Conservation (phyloP, 2,888 invertebrate genomes). For the Xylocampa areola region DNA sequence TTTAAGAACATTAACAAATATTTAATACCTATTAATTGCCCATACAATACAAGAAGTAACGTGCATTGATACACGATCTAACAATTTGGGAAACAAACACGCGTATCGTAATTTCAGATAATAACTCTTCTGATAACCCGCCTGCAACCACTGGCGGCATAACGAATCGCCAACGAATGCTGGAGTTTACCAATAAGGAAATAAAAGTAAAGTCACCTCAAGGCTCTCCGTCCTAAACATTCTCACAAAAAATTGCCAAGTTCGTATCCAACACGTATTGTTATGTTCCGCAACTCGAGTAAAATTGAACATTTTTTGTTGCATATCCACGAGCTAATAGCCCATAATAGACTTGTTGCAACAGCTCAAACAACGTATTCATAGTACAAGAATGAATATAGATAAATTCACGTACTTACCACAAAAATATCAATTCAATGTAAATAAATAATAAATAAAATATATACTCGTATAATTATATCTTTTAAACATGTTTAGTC, state of each 20-base stretch:
- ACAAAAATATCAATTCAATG: too few relatives aligned
- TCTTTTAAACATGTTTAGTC: too few relatives aligned
- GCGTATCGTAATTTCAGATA: constrained; percentile 34
- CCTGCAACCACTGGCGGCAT: constrained; percentile 33
- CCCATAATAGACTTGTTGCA: constrained; percentile 41
- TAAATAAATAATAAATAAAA: too few relatives aligned
- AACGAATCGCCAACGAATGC: constrained; percentile 62
- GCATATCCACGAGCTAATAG: constrained; percentile 46
- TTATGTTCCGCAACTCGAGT: constrained; percentile 60
- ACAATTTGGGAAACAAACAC: constrained; percentile 30
- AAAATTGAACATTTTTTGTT: constrained; percentile 54
- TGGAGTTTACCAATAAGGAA: constrained; percentile 76
- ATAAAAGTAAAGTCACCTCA: constrained; percentile 80
- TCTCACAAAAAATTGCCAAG: constrained; percentile 59
- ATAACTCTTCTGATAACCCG: constrained; percentile 41
- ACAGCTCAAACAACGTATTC: constrained; percentile 15
- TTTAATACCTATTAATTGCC: constrained; percentile 9
- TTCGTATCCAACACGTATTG: constrained; percentile 58
- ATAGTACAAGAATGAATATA: too few relatives aligned
- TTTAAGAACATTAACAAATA: background rate
- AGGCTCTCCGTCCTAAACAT: constrained; percentile 70
- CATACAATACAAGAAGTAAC: constrained; percentile 29
- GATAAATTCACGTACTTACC: too few relatives aligned
- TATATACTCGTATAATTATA: too few relatives aligned
- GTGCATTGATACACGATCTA: constrained; percentile 28